Evolutionary conservation across 2,113 vertebrate species (phyloP).

Genomic region (Okapia johnstoni): DNA sequence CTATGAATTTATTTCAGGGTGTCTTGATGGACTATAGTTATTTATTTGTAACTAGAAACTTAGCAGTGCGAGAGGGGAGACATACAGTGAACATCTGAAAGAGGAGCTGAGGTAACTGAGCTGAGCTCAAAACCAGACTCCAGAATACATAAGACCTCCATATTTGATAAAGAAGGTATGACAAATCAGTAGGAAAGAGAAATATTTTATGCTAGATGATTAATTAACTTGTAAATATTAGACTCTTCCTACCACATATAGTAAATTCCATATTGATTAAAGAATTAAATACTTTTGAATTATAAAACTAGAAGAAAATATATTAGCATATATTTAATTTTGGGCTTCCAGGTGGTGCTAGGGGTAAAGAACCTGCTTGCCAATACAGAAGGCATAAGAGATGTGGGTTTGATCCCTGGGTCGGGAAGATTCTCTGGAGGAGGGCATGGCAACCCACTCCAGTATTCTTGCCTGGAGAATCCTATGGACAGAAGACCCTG

Average conservation of each 20-base stretch:
- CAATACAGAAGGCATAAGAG: neutral
- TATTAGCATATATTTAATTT: neutral
- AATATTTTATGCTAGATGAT: neutral
- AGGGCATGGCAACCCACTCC: neutral
- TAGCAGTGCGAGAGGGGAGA: neutral
- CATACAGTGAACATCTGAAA: neutral
- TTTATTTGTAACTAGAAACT: slow-evolving; percentile 20
- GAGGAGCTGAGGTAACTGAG: neutral
- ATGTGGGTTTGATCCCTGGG: neutral
- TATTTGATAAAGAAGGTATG: neutral
- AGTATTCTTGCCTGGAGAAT: neutral
- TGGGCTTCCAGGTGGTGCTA: neutral
- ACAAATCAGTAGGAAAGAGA: neutral
- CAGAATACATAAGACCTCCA: neutral
- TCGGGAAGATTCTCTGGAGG: neutral
- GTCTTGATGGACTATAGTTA: neutral
- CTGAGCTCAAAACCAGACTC: neutral
- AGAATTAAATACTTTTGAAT: neutral
- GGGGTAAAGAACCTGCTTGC: neutral
- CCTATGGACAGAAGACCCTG: neutral
- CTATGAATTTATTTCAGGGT: neutral
- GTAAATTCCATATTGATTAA: neutral
- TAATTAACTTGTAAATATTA: slow-evolving; percentile 5
- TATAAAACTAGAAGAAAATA: slow-evolving; percentile 26
- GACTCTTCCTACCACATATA: neutral